Base-by-base conservation (phyloP, 2,113 vertebrate genomes). In the Ceratotherium simum region DNA sequence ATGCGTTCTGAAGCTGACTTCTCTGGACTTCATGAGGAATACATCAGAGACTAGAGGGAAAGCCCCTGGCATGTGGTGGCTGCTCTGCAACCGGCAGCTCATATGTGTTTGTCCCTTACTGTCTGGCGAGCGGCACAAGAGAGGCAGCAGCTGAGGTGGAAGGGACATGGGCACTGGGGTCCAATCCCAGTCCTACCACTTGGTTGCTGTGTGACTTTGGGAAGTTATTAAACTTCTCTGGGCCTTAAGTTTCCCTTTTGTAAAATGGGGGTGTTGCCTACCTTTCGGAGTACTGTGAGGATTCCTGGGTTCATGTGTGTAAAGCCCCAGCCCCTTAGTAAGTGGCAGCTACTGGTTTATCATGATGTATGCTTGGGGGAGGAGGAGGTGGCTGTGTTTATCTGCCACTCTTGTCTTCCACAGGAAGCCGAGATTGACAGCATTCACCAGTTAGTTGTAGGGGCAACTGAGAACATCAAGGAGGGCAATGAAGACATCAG, bases 401-500 rank as follows among this genome's bases (percentile, higher is more conserved):
- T 14, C 51, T 31, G 33, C 62, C 42, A 25, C 13, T 60, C 11
- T 95, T 75, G 51, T 95, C 62, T 90, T 70, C 93, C 96, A 76
- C 98, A 99, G 99, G 99, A 99, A 98, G 98, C 99, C 0, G 99
- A 99, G 90, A 99, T 99, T 39, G 99, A 99, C 97, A 99, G 92
- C 91, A 99, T 99, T 86, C 99, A 99, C 98, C 99, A 99, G 84
- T 97, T 99, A 39, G 99, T 99, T 0, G 99, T 99, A 3, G 99
- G 99, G 31, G 99, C 99, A 20, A 99, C 99, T 0, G 99, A 99
- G 97, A 99, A 99, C 8, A 99, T 99, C 96, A 99, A 99, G 98
- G 99, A 99, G 98, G 99, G 99, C 93, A 99, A 99, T 0, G 99
- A 99, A 97, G 99, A 99, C 89, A 99, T 99, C 93, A 98, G 99